These are phyloP conservation scores for Oreochromis tanganicae DNA, from an alignment of 2,113 vertebrate genomes.

Conservation along the genomic window DNA sequence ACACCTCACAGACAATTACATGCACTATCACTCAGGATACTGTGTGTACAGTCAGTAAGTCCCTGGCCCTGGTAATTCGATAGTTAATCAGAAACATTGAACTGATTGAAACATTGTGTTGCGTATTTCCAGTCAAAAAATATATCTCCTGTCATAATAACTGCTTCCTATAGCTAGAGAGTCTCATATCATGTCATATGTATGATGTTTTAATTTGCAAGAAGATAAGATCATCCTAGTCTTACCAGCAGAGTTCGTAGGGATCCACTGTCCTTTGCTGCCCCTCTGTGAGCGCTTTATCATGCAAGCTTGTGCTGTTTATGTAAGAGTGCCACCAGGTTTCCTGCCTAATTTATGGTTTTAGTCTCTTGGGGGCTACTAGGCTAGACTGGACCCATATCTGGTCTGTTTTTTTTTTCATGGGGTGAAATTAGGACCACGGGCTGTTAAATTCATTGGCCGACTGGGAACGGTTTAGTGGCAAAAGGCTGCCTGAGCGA, in stretches of 20 bases:
- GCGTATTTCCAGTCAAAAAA: neutral
- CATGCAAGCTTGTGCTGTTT: neutral
- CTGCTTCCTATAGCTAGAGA: neutral
- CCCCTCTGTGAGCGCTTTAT: neutral
- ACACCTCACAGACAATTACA: neutral
- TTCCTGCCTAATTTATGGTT: neutral
- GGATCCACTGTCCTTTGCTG: neutral
- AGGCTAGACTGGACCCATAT: neutral
- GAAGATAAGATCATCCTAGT: neutral
- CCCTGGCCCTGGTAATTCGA: neutral
- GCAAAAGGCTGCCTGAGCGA: neutral
- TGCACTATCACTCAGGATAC: neutral
- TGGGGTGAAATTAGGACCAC: slow-evolving; percentile 6
- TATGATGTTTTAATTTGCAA: neutral
- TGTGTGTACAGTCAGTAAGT: neutral
- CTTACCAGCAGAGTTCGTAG: neutral
- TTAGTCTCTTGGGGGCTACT: neutral
- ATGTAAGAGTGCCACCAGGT: neutral
- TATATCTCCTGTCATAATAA: neutral
- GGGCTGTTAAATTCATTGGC: slow-evolving; percentile 1
- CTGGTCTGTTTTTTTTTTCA: slow-evolving; percentile 8
- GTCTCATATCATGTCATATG: neutral
- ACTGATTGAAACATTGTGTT: neutral
- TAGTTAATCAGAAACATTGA: neutral
- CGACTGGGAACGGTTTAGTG: neutral